Percentiles rank a stretch among this genome's conserved stretches.
Conservation (phyloP, 2,888 invertebrate species). For the Trypoxylon attenuatum region DNA sequence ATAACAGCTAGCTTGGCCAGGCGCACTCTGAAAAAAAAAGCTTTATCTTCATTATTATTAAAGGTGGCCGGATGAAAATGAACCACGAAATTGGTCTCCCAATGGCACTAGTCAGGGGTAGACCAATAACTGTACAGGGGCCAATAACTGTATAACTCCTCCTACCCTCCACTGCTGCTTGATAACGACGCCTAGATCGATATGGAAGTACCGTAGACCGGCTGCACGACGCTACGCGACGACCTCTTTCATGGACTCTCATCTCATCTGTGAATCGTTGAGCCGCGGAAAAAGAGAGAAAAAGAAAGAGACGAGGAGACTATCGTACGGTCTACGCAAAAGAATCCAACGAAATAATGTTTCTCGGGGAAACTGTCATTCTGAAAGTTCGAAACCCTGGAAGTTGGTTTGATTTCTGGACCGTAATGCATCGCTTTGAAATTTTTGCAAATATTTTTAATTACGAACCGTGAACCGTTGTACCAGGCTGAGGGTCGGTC, state of each 20-base stretch:
- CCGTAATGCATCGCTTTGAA: not conserved
- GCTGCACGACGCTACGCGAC: conserved; percentile 23
- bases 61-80: conserved; percentile 56
- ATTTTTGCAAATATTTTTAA: conserved; percentile 34
- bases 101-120: conserved; percentile 43
- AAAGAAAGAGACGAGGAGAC: not conserved
- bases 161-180: conserved; percentile 31
- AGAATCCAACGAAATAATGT: not conserved
- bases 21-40: conserved; percentile 18
- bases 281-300: not conserved
- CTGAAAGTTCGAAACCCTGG: not conserved
- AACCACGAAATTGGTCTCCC: conserved; percentile 57
- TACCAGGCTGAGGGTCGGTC: not conserved
- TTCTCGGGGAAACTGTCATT: not conserved
- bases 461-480: conserved; percentile 16
- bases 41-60: conserved; percentile 57
- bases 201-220: conserved; percentile 46
- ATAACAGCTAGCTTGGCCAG: conserved; percentile 30
- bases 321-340: no score
- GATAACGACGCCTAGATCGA: conserved; percentile 57
- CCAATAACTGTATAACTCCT: conserved; percentile 57
- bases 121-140: conserved; percentile 57
- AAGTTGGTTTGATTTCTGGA: conserved; percentile 1
- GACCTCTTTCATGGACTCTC: conserved; percentile 20
- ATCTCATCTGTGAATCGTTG: not conserved